Conservation (phyloP, 2,797 vertebrate species). For the Acanthiza pusilla region DNA sequence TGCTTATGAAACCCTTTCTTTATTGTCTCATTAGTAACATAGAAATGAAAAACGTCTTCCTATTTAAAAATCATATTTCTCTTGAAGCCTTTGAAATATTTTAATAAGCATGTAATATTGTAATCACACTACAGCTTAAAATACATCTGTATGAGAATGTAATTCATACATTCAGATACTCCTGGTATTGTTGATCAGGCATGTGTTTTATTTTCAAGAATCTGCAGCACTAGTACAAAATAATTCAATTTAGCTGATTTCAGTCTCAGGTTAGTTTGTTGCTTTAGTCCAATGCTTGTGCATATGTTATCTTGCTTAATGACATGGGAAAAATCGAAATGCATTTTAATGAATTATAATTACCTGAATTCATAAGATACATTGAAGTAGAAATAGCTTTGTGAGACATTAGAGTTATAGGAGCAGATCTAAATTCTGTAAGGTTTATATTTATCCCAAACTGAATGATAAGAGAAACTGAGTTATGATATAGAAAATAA, state of each 20-base stretch:
- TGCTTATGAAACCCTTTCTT: background rate
- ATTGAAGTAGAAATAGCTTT: slow-evolving; percentile 29
- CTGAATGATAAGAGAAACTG: background rate
- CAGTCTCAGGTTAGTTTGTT: slow-evolving; percentile 46
- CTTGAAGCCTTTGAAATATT: background rate
- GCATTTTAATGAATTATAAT: slow-evolving; percentile 62
- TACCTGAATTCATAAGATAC: slow-evolving; percentile 18
- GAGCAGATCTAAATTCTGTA: background rate
- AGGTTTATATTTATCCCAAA: background rate
- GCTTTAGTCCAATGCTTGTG: slow-evolving; percentile 41
- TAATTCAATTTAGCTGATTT: slow-evolving; percentile 58
- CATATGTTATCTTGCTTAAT: slow-evolving; percentile 47
- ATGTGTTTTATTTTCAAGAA: background rate
- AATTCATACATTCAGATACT: background rate
- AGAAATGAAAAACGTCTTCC: background rate
- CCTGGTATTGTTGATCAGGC: background rate
- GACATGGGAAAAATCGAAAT: slow-evolving; percentile 44
- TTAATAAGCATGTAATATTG: background rate
- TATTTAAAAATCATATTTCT: background rate
- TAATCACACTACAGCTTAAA: background rate
- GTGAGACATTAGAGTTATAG: background rate
- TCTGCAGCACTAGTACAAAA: background rate
- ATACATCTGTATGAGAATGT: background rate
- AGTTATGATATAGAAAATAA: background rate
- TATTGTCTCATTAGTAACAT: background rate